Evolutionary conservation across 2,888 invertebrate species (phyloP).

Genomic region (Frankliniella fusca): DNA sequence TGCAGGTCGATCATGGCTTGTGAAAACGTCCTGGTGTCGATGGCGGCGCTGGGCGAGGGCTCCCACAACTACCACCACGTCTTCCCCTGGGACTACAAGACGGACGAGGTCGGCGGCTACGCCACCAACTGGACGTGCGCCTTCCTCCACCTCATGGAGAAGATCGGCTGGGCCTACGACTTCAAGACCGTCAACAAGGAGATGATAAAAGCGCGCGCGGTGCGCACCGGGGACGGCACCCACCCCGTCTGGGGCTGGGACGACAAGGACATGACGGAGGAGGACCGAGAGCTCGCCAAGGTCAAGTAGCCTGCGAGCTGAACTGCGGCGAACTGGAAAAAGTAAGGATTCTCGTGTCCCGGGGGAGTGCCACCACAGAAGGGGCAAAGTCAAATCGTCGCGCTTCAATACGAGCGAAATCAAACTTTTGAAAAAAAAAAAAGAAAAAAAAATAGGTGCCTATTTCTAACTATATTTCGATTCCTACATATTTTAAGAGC

Average conservation of each 20-base stretch:
- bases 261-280: conserved; percentile 39
- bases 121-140: conserved; percentile 68
- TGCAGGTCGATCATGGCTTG: conserved; percentile 39
- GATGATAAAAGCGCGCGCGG: conserved; percentile 63
- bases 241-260: conserved; percentile 40
- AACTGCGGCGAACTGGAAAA: neutral
- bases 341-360: neutral
- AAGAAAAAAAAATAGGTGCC: too few species aligned
- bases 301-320: conserved; percentile 14
- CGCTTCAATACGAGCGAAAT: too few species aligned
- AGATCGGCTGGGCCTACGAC: conserved; percentile 83
- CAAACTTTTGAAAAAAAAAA: too few species aligned
- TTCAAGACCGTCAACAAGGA: conserved; percentile 71
- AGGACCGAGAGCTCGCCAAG: conserved; percentile 37
- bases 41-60: conserved; percentile 39
- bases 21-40: conserved; percentile 40
- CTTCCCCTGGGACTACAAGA: conserved; percentile 65
- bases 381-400: too few species aligned
- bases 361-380: too few species aligned
- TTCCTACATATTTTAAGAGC: too few species aligned
- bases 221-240: conserved; percentile 54
- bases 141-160: conserved; percentile 76
- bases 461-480: too few species aligned
- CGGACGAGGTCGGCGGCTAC: conserved; percentile 66
- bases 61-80: conserved; percentile 49